Base-by-base conservation (phyloP, 2,797 vertebrate species). In the Leucoraja ocellata region DNA sequence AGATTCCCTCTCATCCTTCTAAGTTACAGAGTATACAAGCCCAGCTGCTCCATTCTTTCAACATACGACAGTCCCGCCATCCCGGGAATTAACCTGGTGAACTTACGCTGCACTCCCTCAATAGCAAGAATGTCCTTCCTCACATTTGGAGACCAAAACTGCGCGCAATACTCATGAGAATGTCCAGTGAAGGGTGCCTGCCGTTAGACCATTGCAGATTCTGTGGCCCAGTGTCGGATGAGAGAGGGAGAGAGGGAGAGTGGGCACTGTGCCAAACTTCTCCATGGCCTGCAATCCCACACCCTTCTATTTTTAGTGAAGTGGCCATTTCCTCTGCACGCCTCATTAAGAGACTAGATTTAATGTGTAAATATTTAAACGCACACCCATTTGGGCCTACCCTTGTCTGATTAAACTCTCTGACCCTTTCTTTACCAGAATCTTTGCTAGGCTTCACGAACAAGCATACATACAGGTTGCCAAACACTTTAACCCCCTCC, bases 291-390 rank as follows among this genome's bases (percentile, higher is more conserved):
- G 63, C 63, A 36, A 68, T 68, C 65, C 84, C n/a, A 18, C 84
- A 68, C 84, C 84, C 84, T 88, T 88, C 84, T 88, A 88, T 88
- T 88, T 88, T 88, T 88, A 88, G 84, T 68, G 84, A 68, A 88
- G n/a, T 68, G 84, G 25, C 84, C 18, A 88, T 68, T 88, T 88
- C 84, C 84, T 68, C 32, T 65, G 39, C 84, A 88, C 36, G 63
- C 84, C 61, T 88, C 84, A 88, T 88, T 88, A 88, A 88, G 84
- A 68, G 18, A n/a, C 14, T 32, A 18, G 84, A 68, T 68, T 88
- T 88, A 68, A 88, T 88, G 61, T 16, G 11, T 46, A 88, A 68
- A 68, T 88, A 88, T 88, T 88, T 88, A 88, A 88, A 88, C 68
- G 63, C 32, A 88, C 84, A 36, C 84, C 84, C 84, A 63, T 68